Conservation (phyloP, 2,888 invertebrate genomes). For the Drosophila macrospina region DNA sequence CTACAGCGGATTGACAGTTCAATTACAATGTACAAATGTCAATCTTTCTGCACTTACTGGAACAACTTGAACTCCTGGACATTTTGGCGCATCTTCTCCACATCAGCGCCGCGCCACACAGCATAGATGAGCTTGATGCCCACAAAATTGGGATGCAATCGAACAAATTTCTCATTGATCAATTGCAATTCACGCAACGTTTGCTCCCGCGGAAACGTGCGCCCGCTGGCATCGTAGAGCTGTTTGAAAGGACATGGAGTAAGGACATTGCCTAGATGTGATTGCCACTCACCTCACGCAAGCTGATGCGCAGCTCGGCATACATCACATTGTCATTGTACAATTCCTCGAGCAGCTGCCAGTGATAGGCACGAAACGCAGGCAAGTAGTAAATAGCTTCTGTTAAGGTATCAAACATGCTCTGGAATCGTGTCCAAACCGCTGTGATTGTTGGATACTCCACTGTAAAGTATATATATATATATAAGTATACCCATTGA, state of each 20-base stretch:
- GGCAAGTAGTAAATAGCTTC: conserved; percentile 87
- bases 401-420: conserved; percentile 85
- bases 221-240: conserved; percentile 87
- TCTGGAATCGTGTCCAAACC: conserved; percentile 86
- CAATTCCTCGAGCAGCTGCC: conserved; percentile 87
- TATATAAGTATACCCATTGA: too few species aligned
- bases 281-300: conserved; percentile 63
- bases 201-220: conserved; percentile 85
- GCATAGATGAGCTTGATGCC: conserved; percentile 87
- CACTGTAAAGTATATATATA: conserved; percentile 57
- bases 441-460: conserved; percentile 78
- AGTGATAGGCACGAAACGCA: conserved; percentile 87
- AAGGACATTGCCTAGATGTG: neutral
- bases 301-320: conserved; percentile 86
- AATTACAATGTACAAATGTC: too few species aligned
- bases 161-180: conserved; percentile 86
- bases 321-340: conserved; percentile 88
- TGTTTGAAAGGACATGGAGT: conserved; percentile 35
- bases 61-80: conserved; percentile 70
- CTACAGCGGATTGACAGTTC: conserved; percentile 43
- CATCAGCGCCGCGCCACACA: conserved; percentile 62
- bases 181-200: conserved; percentile 84
- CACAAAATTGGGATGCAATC: conserved; percentile 87
- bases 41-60: conserved; percentile 67
- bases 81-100: conserved; percentile 44